Percentiles rank a stretch among this genome's conserved stretches.
Evolutionary conservation across 92 coral and sea anemone genomes (phyloP).

Genomic region (Zoanthus sociatus): DNA sequence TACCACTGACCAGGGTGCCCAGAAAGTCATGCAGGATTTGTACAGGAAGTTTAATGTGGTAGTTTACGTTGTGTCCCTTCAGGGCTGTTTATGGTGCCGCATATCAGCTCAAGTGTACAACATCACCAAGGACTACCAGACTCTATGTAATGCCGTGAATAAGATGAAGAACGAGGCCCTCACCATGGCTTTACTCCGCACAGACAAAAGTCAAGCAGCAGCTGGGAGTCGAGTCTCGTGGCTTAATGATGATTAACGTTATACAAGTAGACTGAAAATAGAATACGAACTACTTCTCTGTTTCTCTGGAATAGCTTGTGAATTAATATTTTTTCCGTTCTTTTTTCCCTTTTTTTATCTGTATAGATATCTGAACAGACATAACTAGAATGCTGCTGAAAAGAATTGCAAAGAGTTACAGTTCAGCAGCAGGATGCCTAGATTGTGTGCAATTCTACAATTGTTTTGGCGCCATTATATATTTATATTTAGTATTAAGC

Average conservation of each 20-base stretch:
- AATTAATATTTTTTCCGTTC: background rate
- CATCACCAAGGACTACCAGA: conserved; percentile 2
- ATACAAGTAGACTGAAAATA: background rate
- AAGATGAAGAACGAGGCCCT: conserved; percentile 20
- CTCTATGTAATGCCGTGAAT: conserved; percentile 6
- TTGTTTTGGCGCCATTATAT: no score
- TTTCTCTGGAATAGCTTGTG: background rate
- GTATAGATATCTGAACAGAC: no score
- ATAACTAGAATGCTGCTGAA: no score
- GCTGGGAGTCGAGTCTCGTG: conserved; percentile 10
- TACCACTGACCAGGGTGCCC: conserved; percentile 59
- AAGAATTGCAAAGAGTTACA: no score
- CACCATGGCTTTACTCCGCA: conserved; percentile 33
- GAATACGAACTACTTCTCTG: background rate
- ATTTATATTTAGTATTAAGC: no score
- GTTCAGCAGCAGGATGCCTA: no score
- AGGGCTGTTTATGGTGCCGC: conserved; percentile 29
- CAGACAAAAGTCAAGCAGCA: background rate
- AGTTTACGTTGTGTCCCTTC: conserved; percentile 21
- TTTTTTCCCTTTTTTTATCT: no score
- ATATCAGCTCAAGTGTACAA: conserved; percentile 39
- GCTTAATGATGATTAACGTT: conserved; percentile 19
- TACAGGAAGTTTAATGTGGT: conserved; percentile 10
- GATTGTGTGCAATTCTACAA: no score
- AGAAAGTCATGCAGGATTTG: conserved; percentile 26